Percentiles rank a stretch among this genome's conserved stretches.
phyloP scores from a whole-genome alignment of 2,113 vertebrate genomes.

The Hyperoodon ampullatus region DNA sequence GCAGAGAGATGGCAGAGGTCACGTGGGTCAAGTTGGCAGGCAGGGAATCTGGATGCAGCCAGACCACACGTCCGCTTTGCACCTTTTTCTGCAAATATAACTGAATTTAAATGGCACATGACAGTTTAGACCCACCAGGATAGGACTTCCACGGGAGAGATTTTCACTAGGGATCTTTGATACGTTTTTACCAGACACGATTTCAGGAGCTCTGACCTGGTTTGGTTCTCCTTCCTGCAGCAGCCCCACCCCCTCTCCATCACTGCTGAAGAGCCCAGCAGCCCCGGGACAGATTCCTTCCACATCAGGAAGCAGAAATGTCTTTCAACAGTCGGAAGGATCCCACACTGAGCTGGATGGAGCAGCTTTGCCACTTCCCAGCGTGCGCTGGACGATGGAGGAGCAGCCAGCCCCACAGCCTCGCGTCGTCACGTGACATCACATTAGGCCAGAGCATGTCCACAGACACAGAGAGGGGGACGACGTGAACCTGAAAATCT shows the following conservation, averaged over 20 bases:
- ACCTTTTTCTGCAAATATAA: background rate
- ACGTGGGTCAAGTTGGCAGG: background rate
- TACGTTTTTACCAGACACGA: background rate
- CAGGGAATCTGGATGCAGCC: background rate
- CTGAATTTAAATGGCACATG: background rate
- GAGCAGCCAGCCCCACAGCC: background rate
- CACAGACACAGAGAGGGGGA: background rate
- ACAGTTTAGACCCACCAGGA: too few relatives aligned
- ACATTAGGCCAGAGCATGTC: background rate
- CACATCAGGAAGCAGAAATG: too few relatives aligned
- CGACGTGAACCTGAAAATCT: background rate
- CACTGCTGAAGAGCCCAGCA: background rate
- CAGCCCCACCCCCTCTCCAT: background rate
- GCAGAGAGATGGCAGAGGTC: background rate
- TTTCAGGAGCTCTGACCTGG: background rate
- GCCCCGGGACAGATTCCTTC: background rate
- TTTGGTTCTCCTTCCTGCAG: background rate
- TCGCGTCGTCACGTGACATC: rapidly evolving
- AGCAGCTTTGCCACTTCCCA: background rate
- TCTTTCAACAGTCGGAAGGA: background rate
- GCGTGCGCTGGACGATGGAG: rapidly evolving
- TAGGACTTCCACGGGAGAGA: background rate
- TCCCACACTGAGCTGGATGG: background rate
- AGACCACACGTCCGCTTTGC: background rate
- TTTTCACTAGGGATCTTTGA: background rate